Evolutionary conservation across 2,888 invertebrate genomes (phyloP).

Genomic region (Platycheirus rosarum): DNA sequence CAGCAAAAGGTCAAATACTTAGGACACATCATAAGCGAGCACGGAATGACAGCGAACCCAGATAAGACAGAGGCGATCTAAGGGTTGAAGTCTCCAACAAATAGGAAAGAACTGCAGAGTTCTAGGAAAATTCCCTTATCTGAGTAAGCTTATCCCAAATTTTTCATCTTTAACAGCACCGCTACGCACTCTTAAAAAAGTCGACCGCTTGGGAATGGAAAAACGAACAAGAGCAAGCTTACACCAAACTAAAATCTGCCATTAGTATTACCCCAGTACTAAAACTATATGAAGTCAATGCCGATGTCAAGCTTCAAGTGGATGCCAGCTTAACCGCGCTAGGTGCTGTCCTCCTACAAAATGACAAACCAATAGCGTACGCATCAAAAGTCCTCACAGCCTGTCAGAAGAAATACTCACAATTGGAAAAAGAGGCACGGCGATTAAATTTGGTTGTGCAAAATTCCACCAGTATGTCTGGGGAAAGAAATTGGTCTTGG

Average conservation of each 20-base stretch:
- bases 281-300: slow-evolving; percentile 32
- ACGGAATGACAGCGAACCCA: too few relatives aligned
- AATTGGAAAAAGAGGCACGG: slow-evolving; percentile 13
- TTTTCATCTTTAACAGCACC: too few relatives aligned
- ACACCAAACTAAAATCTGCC: background rate
- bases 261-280: background rate
- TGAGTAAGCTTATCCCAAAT: too few relatives aligned
- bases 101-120: too few relatives aligned
- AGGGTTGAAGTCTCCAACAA: too few relatives aligned
- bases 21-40: too few relatives aligned
- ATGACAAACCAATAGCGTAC: slow-evolving; percentile 15
- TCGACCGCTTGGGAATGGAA: too few relatives aligned
- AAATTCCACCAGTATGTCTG: background rate
- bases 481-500: background rate
- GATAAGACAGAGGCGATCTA: too few relatives aligned
- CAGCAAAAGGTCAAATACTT: background rate
- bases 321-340: slow-evolving; percentile 17
- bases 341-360: slow-evolving; percentile 31
- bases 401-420: slow-evolving; percentile 13
- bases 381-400: slow-evolving; percentile 24
- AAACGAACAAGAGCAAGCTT: background rate
- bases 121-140: too few relatives aligned
- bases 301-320: slow-evolving; percentile 28
- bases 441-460: slow-evolving; percentile 1
- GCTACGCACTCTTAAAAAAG: too few relatives aligned